These are phyloP conservation scores for Laothoe populi DNA, from an alignment of 2,888 invertebrate genomes.

Conservation along the genomic window DNA sequence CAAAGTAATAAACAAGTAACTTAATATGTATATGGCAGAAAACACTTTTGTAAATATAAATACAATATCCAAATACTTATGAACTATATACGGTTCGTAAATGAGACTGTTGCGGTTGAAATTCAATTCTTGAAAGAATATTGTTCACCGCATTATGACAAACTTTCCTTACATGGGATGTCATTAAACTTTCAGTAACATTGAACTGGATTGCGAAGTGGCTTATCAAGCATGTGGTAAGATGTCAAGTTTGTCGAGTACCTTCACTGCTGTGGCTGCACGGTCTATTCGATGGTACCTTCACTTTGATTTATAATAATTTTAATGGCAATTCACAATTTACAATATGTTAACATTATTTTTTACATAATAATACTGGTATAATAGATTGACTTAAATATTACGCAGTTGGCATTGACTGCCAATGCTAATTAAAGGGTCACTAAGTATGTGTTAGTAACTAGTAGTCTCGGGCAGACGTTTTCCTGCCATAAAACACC, in stretches of 20 bases:
- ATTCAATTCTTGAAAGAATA: not conserved
- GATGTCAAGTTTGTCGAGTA: conserved; percentile 13
- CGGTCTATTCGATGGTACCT: not conserved
- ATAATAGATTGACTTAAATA: too few relatives aligned
- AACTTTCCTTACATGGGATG: not conserved
- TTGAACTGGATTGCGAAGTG: conserved; percentile 2
- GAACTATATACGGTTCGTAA: not conserved
- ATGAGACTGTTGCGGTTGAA: not conserved
- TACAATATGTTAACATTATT: too few relatives aligned
- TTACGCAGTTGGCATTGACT: too few relatives aligned
- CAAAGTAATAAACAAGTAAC: too few relatives aligned
- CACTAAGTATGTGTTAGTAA: too few relatives aligned
- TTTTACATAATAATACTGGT: too few relatives aligned
- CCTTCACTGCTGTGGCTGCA: not conserved
- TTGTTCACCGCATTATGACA: not conserved
- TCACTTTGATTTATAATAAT: conserved; percentile 4
- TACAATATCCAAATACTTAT: not conserved
- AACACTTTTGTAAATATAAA: too few relatives aligned
- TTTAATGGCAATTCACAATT: not conserved
- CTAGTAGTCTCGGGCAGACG: too few relatives aligned
- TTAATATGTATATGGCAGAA: too few relatives aligned
- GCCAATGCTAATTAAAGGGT: too few relatives aligned
- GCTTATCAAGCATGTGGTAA: conserved; percentile 13
- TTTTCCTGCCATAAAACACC: too few relatives aligned
- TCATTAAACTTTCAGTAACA: conserved; percentile 12